phyloP scores from a whole-genome alignment of 2,888 invertebrate genomes.

The Aporophyla nigra region DNA sequence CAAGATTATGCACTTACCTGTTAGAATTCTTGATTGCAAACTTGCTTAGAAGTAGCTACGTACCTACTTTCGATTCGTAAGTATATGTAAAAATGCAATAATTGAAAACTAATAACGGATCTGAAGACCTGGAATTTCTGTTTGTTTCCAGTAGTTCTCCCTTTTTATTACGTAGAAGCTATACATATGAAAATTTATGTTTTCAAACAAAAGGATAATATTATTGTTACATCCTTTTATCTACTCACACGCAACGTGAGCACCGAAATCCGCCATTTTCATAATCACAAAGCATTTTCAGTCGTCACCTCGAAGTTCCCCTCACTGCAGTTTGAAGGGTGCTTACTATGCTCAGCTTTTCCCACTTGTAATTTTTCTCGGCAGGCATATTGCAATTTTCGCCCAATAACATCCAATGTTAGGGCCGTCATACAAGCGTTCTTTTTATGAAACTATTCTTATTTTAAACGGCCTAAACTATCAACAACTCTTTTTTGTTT shows the following conservation, averaged over 20 bases:
- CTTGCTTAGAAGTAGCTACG: not conserved
- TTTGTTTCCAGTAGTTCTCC: not conserved
- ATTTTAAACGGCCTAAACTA: not conserved
- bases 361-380: conserved; percentile 85
- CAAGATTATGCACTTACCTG: too few relatives aligned
- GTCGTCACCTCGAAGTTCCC: conserved; percentile 66
- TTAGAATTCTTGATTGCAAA: not conserved
- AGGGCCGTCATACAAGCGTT: conserved; percentile 51
- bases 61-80: not conserved
- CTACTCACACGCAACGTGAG: conserved; percentile 57
- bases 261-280: conserved; percentile 63
- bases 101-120: not conserved
- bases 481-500: not conserved
- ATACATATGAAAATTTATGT: conserved; percentile 3
- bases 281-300: conserved; percentile 68
- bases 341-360: conserved; percentile 74
- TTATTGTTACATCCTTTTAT: conserved; percentile 43
- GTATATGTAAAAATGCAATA: not conserved
- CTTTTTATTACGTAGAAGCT: not conserved
- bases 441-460: conserved; percentile 38
- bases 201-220: conserved; percentile 26
- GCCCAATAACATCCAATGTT: conserved; percentile 76
- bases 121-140: not conserved
- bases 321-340: conserved; percentile 78
- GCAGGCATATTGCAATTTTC: conserved; percentile 80